Evolutionary conservation across 2,888 invertebrate species (phyloP).

Genomic region (Exephanes ischioxanthus): DNA sequence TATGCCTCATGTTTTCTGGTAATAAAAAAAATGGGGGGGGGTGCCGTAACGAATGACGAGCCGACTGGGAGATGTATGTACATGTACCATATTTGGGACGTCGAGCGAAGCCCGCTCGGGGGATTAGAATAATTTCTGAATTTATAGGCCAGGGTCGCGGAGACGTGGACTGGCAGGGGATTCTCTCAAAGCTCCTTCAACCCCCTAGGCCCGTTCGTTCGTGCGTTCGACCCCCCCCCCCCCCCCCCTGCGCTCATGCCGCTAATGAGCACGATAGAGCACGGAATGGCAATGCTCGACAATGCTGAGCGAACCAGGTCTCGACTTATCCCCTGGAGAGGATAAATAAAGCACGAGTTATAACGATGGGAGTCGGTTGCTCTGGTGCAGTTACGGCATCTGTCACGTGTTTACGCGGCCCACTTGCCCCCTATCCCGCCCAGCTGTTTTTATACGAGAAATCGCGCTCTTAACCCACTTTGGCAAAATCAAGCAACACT

Average conservation of each 20-base stretch:
- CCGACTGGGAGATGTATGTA: neutral
- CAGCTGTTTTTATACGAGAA: slow-evolving; percentile 53
- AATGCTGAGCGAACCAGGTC: slow-evolving; percentile 43
- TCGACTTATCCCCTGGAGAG: slow-evolving; percentile 52
- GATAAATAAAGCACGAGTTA: slow-evolving; percentile 60
- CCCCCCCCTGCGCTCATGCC: slow-evolving; percentile 42
- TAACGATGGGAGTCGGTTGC: slow-evolving; percentile 46
- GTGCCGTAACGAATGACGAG: slow-evolving; percentile 11
- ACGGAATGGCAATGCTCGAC: slow-evolving; percentile 57
- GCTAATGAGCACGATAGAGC: slow-evolving; percentile 65
- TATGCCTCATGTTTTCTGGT: neutral
- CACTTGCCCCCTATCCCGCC: slow-evolving; percentile 26
- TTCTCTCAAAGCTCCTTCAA: slow-evolving; percentile 54
- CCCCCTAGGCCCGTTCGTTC: slow-evolving; percentile 32
- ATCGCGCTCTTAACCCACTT: slow-evolving; percentile 42
- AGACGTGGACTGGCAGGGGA: slow-evolving; percentile 52
- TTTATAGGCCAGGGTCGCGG: slow-evolving; percentile 62
- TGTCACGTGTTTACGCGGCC: slow-evolving; percentile 60
- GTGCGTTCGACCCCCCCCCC: neutral
- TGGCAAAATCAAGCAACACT: neutral
- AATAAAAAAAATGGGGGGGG: neutral
- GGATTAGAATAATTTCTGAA: slow-evolving; percentile 64
- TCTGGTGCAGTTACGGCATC: slow-evolving; percentile 50
- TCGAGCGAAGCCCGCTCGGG: slow-evolving; percentile 20
- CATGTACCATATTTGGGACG: slow-evolving; percentile 38